These are phyloP conservation scores for Hydriomena furcata DNA, from an alignment of 2,888 invertebrate genomes.

Conservation along the genomic window DNA sequence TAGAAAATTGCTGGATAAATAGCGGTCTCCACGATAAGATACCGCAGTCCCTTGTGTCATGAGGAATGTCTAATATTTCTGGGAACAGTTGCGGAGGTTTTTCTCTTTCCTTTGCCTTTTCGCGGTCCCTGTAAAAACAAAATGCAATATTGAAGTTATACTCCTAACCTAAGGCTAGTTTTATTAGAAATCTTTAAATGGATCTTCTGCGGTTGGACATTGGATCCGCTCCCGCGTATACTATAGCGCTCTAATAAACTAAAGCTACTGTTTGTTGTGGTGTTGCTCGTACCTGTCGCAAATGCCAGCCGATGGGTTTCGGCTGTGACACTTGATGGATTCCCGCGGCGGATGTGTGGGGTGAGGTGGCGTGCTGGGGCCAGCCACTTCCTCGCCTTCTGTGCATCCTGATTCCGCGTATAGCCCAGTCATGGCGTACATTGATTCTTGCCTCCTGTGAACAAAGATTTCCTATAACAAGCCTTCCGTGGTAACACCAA, in stretches of 20 bases:
- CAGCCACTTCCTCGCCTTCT: conserved; percentile 81
- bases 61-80: conserved; percentile 86
- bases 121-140: conserved; percentile 68
- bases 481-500: background rate
- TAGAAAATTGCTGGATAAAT: conserved; percentile 93
- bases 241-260: too few species aligned
- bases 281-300: conserved; percentile 87
- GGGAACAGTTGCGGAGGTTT: conserved; percentile 83
- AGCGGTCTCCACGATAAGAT: conserved; percentile 93
- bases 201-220: background rate
- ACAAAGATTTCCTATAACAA: background rate
- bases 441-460: conserved; percentile 91
- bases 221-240: background rate
- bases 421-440: conserved; percentile 94
- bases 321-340: conserved; percentile 89
- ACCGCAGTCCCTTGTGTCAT: conserved; percentile 93
- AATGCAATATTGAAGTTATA: conserved; percentile 6
- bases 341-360: conserved; percentile 68
- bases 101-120: conserved; percentile 83
- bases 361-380: conserved; percentile 73
- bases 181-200: conserved; percentile 4
- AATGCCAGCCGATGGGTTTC: conserved; percentile 90
- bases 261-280: background rate
- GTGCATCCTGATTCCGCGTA: conserved; percentile 89
- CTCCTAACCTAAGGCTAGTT: background rate